These are phyloP conservation scores for Andrena bucephala DNA, from an alignment of 2,888 invertebrate genomes.

Conservation along the genomic window DNA sequence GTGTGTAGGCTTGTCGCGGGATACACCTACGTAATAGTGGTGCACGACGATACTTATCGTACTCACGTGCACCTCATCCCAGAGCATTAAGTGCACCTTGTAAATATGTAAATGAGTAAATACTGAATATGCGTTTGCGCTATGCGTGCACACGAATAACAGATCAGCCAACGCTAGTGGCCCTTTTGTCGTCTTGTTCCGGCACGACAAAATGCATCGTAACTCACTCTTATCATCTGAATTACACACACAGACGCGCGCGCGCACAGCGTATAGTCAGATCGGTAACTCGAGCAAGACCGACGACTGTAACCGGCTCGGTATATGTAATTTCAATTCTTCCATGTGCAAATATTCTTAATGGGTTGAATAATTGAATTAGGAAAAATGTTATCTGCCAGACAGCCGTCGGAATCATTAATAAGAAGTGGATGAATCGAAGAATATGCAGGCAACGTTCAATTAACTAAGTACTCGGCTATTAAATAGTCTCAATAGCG, in stretches of 20 bases:
- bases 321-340: conserved; percentile 1
- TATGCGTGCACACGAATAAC: conserved; percentile 31
- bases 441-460: not conserved
- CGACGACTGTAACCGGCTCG: not conserved
- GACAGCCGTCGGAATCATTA: not conserved
- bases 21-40: conserved; percentile 56
- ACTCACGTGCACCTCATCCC: conserved; percentile 52
- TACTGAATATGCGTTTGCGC: conserved; percentile 36
- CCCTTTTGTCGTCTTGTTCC: conserved; percentile 53
- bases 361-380: conserved; percentile 20
- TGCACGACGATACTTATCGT: conserved; percentile 52
- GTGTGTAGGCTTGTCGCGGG: conserved; percentile 17
- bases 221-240: conserved; percentile 49
- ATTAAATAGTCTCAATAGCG: not conserved
- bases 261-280: not conserved
- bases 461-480: not conserved
- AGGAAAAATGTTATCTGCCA: not conserved
- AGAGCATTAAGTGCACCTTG: conserved; percentile 47
- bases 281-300: conserved; percentile 33
- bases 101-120: conserved; percentile 61
- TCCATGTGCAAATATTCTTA: not conserved
- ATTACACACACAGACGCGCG: conserved; percentile 5
- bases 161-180: conserved; percentile 42
- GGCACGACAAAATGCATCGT: conserved; percentile 50
- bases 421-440: not conserved